Evolutionary conservation across 2,113 vertebrate genomes (phyloP).

Genomic region (Nycticorax nycticorax): DNA sequence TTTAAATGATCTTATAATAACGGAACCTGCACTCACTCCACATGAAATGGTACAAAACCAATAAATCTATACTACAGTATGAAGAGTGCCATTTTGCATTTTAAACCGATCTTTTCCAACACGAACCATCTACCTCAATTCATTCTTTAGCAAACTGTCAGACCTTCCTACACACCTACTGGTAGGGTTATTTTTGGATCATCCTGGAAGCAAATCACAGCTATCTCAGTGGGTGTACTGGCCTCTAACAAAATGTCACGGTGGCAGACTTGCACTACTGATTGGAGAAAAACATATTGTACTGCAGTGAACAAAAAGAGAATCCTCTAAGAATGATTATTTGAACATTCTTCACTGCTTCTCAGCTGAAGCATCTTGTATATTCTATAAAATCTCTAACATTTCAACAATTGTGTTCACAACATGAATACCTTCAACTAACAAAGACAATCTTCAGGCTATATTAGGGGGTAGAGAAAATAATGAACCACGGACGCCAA

Average conservation of each 20-base stretch:
- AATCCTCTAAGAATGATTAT: constrained; percentile 29
- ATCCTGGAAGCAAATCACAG: constrained; percentile 47
- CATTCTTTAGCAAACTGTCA: constrained; percentile 55
- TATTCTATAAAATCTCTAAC: constrained; percentile 25
- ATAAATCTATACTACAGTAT: background rate
- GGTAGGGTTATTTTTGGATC: constrained; percentile 57
- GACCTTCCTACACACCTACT: constrained; percentile 5
- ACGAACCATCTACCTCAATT: background rate
- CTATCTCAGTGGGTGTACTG: constrained; percentile 35
- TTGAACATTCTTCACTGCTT: constrained; percentile 12
- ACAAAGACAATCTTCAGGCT: constrained; percentile 53
- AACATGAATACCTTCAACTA: constrained; percentile 36
- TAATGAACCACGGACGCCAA: background rate
- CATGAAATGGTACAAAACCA: background rate
- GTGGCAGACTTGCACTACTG: background rate
- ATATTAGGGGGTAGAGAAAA: constrained; percentile 14
- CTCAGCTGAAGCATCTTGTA: constrained; percentile 12
- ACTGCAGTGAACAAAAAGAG: constrained; percentile 42
- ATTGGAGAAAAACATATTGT: background rate
- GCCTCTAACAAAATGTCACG: constrained; percentile 55
- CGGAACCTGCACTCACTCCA: background rate
- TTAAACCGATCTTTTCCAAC: background rate
- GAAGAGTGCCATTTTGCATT: background rate
- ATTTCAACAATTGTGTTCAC: constrained; percentile 42
- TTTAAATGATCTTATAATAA: background rate